Base-by-base conservation (phyloP, 2,113 vertebrate species). In the Thunnus thynnus region DNA sequence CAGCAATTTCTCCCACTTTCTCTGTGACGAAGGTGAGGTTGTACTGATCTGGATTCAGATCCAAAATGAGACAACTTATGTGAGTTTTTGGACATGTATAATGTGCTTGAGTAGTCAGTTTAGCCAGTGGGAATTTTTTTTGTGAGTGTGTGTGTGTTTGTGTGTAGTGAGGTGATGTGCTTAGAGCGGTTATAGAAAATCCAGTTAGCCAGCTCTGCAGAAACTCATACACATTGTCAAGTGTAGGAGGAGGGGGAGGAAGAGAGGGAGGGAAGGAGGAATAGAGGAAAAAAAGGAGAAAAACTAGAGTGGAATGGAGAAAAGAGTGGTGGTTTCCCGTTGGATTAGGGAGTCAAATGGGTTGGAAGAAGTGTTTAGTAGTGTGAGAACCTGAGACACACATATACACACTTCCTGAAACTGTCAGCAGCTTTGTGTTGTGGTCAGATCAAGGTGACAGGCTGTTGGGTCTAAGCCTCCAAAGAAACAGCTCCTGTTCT, bases 301-400 rank as follows among this genome's bases (percentile, higher is more conserved):
- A 83, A 84, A 61, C 57, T 76, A 73, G 65, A 82, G 79, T 69
- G 86, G 75, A 75, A 80, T 62, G 64, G 73, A 75, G 76, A 75
- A 89, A 78, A 83, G 72, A 82, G 72, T 66, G 76, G 80, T 58
- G 13, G 77, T 86, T 91, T 88, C 84, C 80, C 55, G 69, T 86
- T 84, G 91, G 92, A 95, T 94, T 94, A 94, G 86, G 46, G 89
- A 92, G 90, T 93, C 90, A 93, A 94, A 93, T 89, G 90, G 85
- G 88, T 90, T 85, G 84, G 80, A 88, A 80, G 46, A 67, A 84
- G 78, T 82, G 51, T 85, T 86, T 75, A 88, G 90, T 41, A 82
- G 64, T 92, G 89, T 80, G 92, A 89, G 88, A 92, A 90, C 76
- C 83, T 85, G 80, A 91, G 41, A 82, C 47, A 70, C 76, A 71